These are phyloP conservation scores for Agonum fuliginosum DNA, from an alignment of 2,888 invertebrate genomes.

Conservation along the genomic window DNA sequence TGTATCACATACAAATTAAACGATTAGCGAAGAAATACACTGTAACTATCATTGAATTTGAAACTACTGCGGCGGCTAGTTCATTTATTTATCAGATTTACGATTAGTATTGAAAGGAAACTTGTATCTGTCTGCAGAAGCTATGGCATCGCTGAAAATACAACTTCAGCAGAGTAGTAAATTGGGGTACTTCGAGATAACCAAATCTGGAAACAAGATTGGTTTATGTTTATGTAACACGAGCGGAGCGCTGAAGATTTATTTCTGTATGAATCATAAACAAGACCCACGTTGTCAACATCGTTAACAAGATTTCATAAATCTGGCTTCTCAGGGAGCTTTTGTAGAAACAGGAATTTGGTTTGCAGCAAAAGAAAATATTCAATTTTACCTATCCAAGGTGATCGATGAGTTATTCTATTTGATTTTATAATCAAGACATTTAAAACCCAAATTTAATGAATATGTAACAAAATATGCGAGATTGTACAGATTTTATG, in stretches of 20 bases:
- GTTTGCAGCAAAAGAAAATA: too few relatives aligned
- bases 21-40: conserved; percentile 1
- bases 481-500: too few relatives aligned
- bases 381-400: too few relatives aligned
- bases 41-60: not conserved
- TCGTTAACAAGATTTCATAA: not conserved
- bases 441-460: too few relatives aligned
- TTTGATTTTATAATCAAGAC: too few relatives aligned
- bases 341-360: too few relatives aligned
- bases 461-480: too few relatives aligned
- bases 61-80: conserved; percentile 1
- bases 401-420: too few relatives aligned
- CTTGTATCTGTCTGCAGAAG: conserved; percentile 20
- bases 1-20: conserved; percentile 29
- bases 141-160: conserved; percentile 10
- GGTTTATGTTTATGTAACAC: conserved; percentile 18
- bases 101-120: conserved; percentile 27
- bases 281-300: conserved; percentile 20
- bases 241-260: not conserved
- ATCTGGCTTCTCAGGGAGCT: not conserved
- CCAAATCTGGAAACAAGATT: conserved; percentile 17
- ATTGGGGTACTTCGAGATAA: conserved; percentile 5
- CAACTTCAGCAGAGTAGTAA: not conserved
- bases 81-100: conserved; percentile 23
- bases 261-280: not conserved